Evolutionary conservation across 2,888 invertebrate species (phyloP).

Genomic region (Diadromus collaris): DNA sequence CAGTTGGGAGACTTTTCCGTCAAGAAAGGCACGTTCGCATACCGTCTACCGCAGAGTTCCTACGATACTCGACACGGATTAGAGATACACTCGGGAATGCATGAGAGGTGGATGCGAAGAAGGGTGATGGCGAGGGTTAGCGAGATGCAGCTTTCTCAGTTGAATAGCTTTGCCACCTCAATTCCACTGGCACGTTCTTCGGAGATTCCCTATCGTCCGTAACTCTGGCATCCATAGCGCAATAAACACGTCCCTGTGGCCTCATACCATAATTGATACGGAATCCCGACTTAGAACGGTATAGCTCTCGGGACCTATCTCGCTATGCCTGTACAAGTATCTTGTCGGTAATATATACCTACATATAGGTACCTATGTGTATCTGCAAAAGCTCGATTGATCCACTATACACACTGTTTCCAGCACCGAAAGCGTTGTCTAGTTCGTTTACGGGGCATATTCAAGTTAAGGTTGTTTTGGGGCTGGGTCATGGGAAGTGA

Average conservation of each 20-base stretch:
- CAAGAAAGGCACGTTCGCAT: background rate
- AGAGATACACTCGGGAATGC: constrained; percentile 56
- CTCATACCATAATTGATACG: constrained; percentile 61
- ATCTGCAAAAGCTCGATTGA: background rate
- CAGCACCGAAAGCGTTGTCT: background rate
- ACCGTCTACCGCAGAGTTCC: constrained; percentile 17
- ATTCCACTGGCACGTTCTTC: constrained; percentile 55
- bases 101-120: constrained; percentile 42
- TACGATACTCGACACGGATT: constrained; percentile 52
- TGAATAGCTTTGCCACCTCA: constrained; percentile 56
- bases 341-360: background rate
- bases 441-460: too few relatives aligned
- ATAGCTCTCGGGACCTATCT: constrained; percentile 16
- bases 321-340: constrained; percentile 12
- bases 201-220: constrained; percentile 42
- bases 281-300: constrained; percentile 48
- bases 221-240: constrained; percentile 52
- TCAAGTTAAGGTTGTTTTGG: too few relatives aligned
- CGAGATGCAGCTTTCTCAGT: constrained; percentile 28
- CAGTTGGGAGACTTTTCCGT: background rate
- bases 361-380: too few relatives aligned
- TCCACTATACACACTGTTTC: background rate
- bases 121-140: constrained; percentile 30
- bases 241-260: constrained; percentile 56
- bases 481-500: too few relatives aligned